Evolutionary conservation across 2,113 vertebrate genomes (phyloP).

Genomic region (Oenanthe melanoleuca): DNA sequence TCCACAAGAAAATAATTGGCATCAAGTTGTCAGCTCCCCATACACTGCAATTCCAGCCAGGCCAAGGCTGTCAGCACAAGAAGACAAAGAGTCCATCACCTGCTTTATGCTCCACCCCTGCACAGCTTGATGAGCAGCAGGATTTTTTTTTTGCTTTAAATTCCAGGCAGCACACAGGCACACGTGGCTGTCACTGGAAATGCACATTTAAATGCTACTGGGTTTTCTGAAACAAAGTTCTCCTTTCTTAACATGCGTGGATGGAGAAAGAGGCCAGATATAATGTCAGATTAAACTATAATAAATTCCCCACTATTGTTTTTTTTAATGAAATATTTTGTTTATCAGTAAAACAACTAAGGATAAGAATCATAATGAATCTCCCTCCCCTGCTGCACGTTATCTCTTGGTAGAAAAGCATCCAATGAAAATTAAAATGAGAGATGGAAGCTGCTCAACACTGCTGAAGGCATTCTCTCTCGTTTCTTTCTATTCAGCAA

Average conservation of each 20-base stretch:
- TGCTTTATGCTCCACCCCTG: neutral
- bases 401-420: neutral
- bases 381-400: neutral
- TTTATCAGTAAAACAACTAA: neutral
- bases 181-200: neutral
- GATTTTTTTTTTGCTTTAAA: neutral
- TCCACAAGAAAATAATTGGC: neutral
- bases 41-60: neutral
- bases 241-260: neutral
- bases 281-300: neutral
- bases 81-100: neutral
- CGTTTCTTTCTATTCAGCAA: constrained; percentile 36
- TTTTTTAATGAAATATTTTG: neutral
- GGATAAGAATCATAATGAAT: constrained; percentile 20
- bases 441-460: neutral
- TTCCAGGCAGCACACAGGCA: neutral
- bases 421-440: constrained; percentile 41
- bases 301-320: neutral
- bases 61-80: neutral
- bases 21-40: neutral
- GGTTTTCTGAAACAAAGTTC: neutral
- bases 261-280: constrained; percentile 10
- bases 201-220: neutral
- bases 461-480: neutral
- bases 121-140: neutral